These are phyloP conservation scores for Tyto alba DNA, from an alignment of 2,113 vertebrate genomes.

Conservation along the genomic window DNA sequence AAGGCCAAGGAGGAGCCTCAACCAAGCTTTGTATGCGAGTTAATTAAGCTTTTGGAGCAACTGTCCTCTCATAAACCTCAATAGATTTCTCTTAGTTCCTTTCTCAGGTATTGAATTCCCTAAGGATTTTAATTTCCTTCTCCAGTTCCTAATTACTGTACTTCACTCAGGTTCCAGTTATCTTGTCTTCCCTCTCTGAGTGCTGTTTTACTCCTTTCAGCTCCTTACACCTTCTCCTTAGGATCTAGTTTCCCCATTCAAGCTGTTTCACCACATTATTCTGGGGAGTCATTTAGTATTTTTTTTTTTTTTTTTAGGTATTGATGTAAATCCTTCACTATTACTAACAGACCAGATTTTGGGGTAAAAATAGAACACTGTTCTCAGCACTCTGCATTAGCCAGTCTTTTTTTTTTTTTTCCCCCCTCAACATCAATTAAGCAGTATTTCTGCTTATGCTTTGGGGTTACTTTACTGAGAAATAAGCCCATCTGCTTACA, in stretches of 20 bases:
- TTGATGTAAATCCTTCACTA: constrained; percentile 1
- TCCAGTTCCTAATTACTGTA: constrained; percentile 48
- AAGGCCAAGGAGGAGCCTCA: background rate
- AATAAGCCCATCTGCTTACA: constrained; percentile 15
- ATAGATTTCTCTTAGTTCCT: background rate
- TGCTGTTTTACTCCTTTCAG: background rate
- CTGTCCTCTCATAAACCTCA: constrained; percentile 22
- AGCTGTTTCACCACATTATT: background rate
- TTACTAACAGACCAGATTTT: background rate
- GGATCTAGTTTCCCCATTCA: constrained; percentile 4
- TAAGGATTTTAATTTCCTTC: constrained; percentile 48
- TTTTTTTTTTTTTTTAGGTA: background rate
- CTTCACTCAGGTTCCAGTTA: background rate
- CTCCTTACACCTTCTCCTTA: background rate
- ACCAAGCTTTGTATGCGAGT: background rate
- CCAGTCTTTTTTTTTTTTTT: background rate
- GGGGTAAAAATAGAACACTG: constrained; percentile 14
- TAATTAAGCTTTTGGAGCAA: constrained; percentile 42
- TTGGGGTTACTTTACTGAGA: constrained; percentile 20
- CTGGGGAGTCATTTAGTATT: background rate
- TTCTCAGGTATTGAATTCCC: constrained; percentile 9
- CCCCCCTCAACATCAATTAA: background rate
- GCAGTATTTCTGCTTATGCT: constrained; percentile 5
- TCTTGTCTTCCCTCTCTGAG: constrained; percentile 16
- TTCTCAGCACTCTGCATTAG: background rate